Conservation (phyloP, 2,797 vertebrate genomes). For the Sandelia bainsii region DNA sequence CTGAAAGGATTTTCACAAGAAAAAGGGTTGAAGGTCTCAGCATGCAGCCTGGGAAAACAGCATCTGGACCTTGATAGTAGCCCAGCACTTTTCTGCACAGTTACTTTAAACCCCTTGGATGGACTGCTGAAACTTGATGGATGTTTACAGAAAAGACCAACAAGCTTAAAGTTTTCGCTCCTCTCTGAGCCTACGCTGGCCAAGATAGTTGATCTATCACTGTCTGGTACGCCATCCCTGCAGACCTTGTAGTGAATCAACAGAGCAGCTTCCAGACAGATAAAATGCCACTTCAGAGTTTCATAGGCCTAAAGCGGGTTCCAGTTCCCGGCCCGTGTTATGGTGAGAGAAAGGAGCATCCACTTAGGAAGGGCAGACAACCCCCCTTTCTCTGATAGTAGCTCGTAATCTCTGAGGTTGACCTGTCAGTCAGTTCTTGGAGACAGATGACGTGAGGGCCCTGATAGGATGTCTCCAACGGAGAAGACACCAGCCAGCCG, state of each 20-base stretch:
- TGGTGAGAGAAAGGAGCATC: constrained; percentile 73
- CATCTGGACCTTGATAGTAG: constrained; percentile 77
- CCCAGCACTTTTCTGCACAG: constrained; percentile 30
- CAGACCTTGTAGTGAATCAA: constrained; percentile 75
- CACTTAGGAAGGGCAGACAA: constrained; percentile 68
- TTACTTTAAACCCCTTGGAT: constrained; percentile 29
- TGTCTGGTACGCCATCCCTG: constrained; percentile 57
- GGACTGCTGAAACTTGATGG: constrained; percentile 24
- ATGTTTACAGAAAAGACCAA: constrained; percentile 50
- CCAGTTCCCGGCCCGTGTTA: constrained; percentile 61
- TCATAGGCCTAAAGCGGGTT: constrained; percentile 57
- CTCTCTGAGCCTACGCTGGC: constrained; percentile 11
- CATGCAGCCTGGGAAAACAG: constrained; percentile 76
- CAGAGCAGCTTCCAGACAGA: constrained; percentile 73
- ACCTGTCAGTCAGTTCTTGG: constrained; percentile 74
- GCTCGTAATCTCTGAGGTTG: constrained; percentile 78
- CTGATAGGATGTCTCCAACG: constrained; percentile 82
- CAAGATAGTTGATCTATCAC: constrained; percentile 64
- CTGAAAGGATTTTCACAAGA: constrained; percentile 12
- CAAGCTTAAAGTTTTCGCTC: constrained; percentile 41
- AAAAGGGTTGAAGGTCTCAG: constrained; percentile 63
- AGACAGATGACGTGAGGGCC: constrained; percentile 83
- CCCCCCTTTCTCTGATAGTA: constrained; percentile 66
- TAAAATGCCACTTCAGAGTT: constrained; percentile 69
- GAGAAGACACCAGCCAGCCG: constrained; percentile 72